phyloP scores from a whole-genome alignment of 2,113 vertebrate genomes.

The Tetrax tetrax region DNA sequence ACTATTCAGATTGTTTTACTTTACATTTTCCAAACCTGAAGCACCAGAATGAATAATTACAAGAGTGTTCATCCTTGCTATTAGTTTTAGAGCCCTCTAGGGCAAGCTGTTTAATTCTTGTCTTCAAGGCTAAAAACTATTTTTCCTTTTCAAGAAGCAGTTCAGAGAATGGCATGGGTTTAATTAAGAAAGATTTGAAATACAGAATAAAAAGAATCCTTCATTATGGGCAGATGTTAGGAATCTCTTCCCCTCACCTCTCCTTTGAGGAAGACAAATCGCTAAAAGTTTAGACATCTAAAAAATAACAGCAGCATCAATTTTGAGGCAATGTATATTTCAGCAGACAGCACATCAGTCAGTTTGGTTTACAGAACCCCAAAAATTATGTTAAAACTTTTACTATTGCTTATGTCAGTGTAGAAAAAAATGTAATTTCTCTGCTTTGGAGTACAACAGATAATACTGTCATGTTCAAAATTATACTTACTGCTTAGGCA shows the following conservation, averaged over 20 bases:
- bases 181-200: slow-evolving; percentile 45
- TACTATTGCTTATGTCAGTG: slow-evolving; percentile 33
- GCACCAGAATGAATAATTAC: slow-evolving; percentile 32
- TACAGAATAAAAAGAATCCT: slow-evolving; percentile 4
- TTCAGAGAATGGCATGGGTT: neutral
- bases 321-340: slow-evolving; percentile 46
- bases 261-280: slow-evolving; percentile 36
- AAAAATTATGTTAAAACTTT: slow-evolving; percentile 60
- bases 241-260: neutral
- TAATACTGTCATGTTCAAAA: slow-evolving; percentile 15
- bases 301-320: slow-evolving; percentile 51
- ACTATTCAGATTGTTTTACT: neutral
- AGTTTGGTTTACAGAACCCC: slow-evolving; percentile 42
- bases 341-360: slow-evolving; percentile 59
- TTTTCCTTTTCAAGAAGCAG: slow-evolving; percentile 1
- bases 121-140: slow-evolving; percentile 21
- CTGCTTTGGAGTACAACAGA: slow-evolving; percentile 11
- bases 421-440: slow-evolving; percentile 2
- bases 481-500: neutral
- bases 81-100: slow-evolving; percentile 25
- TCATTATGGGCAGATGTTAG: neutral
- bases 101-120: slow-evolving; percentile 24
- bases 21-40: slow-evolving; percentile 32
- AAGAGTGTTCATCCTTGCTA: neutral
- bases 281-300: slow-evolving; percentile 26